Evolutionary conservation across 2,888 invertebrate genomes (phyloP).

Genomic region (Osmoderma eremita): DNA sequence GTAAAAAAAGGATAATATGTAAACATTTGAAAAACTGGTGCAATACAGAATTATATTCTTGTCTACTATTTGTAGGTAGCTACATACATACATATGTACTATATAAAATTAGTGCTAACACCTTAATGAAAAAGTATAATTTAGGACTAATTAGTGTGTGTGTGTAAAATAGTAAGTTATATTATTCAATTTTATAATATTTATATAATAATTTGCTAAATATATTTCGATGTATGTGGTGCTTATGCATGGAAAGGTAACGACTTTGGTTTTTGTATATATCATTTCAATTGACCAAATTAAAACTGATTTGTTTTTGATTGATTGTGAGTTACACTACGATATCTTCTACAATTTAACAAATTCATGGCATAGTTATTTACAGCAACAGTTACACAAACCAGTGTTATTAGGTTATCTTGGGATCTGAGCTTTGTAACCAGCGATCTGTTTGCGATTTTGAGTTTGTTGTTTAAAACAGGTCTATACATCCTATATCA

Average conservation of each 20-base stretch:
- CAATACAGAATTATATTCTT: not conserved
- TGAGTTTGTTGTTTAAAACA: no score
- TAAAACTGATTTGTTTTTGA: constrained; percentile 5
- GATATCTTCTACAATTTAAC: not conserved
- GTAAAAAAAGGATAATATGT: no score
- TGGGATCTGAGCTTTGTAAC: no score
- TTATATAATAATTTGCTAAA: constrained; percentile 23
- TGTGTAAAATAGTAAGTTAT: constrained; percentile 5
- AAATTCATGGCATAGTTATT: constrained; percentile 17
- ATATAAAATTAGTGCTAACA: not conserved
- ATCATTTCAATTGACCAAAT: constrained; percentile 17
- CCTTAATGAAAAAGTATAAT: not conserved
- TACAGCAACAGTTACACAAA: no score
- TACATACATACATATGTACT: constrained; percentile 1
- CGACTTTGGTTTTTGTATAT: constrained; percentile 28
- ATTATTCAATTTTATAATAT: constrained; percentile 14
- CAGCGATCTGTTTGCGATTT: no score
- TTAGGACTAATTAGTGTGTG: constrained; percentile 15
- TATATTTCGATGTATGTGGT: constrained; percentile 34
- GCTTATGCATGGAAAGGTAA: constrained; percentile 33
- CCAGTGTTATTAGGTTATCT: no score
- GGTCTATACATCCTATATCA: no score
- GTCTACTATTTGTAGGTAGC: not conserved
- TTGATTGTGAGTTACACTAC: not conserved
- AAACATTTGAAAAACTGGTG: no score